Conservation (phyloP, 2,888 invertebrate species). For the Drosophila aldrichi region DNA sequence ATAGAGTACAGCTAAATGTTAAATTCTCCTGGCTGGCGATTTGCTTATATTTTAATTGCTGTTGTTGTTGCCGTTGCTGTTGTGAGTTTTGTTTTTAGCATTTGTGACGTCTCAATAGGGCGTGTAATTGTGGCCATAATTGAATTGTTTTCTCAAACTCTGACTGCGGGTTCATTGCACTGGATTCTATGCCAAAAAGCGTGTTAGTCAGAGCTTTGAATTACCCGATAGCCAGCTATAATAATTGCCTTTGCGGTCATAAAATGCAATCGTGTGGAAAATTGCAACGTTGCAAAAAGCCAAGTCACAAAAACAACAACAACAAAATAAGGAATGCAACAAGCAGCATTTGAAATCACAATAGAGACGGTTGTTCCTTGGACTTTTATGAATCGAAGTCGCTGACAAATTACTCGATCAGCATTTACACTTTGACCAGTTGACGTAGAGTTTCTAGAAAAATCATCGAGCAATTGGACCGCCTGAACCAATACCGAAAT, state of each 20-base stretch:
- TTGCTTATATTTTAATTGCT: not conserved
- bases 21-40: slow-evolving; percentile 28
- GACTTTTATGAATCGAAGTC: not conserved
- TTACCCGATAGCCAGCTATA: slow-evolving; percentile 45
- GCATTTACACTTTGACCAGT: slow-evolving; percentile 29
- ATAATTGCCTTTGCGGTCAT: slow-evolving; percentile 60
- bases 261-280: slow-evolving; percentile 68
- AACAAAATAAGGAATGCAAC: not conserved
- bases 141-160: slow-evolving; percentile 53
- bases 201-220: slow-evolving; percentile 47
- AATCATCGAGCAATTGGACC: slow-evolving; percentile 10
- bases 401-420: slow-evolving; percentile 7
- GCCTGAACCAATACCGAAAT: slow-evolving; percentile 26
- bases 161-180: slow-evolving; percentile 59
- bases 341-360: slow-evolving; percentile 23
- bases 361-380: slow-evolving; percentile 13
- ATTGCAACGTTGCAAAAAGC: slow-evolving; percentile 68
- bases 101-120: slow-evolving; percentile 42
- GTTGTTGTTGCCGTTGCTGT: not conserved
- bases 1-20: slow-evolving; percentile 18
- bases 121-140: slow-evolving; percentile 50
- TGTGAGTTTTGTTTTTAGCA: not conserved
- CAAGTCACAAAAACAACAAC: slow-evolving; percentile 15
- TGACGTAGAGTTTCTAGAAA: slow-evolving; percentile 9
- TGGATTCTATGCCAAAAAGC: slow-evolving; percentile 50